Evolutionary conservation across 37 sponge, comb jelly and placozoan genomes (phyloP), one percentile per base, ranked within the genome.

Genomic region (Halichondria panicea): DNA sequence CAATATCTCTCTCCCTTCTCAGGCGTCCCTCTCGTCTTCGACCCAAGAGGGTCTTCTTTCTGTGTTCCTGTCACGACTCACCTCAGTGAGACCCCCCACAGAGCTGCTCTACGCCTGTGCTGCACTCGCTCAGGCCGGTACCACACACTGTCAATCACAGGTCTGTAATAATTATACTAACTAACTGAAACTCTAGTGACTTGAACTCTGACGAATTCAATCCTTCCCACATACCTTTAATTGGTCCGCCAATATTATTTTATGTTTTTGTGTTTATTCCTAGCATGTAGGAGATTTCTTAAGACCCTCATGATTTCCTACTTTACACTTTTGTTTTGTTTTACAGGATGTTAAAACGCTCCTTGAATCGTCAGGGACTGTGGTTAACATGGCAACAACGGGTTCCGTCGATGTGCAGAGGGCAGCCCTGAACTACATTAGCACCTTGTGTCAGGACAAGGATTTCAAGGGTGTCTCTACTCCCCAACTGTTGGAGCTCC

Each of bases 41-140:
- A 32, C 48, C 1, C 76, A 41, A n/a, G 36, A 18, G 3, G n/a
- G 30, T 4, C 80, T 79, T 0, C 57, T 79, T 28, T 15, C 41
- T 1, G 19, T 59, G 0, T 79, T 79, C n/a, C 31, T 68, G 9
- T 11, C 46, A 3, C 57, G 43, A 18, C 31, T 79, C 38, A 1
- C 45, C 13, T 13, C 32, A 4, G 58, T 50, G 0, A 21, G 30
- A 7, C 80, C 80, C 15, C 74, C 79, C 9, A 72, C 66, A 34
- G 86, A 86, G 66, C 80, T 68, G 0, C 74, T 86, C 24, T 86
- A 86, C 45, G 68, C 68, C 0, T 63, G 36, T 34, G 71, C 80
- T 13, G 13, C 64, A 28, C 73, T 86, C 0, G 45, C 54, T 18
- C 66, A 79, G 46, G 42, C 68, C 28, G 70, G 45, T 2, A 43